Evolutionary conservation across 2,888 invertebrate genomes (phyloP).

Genomic region (Cataglyphis livida): DNA sequence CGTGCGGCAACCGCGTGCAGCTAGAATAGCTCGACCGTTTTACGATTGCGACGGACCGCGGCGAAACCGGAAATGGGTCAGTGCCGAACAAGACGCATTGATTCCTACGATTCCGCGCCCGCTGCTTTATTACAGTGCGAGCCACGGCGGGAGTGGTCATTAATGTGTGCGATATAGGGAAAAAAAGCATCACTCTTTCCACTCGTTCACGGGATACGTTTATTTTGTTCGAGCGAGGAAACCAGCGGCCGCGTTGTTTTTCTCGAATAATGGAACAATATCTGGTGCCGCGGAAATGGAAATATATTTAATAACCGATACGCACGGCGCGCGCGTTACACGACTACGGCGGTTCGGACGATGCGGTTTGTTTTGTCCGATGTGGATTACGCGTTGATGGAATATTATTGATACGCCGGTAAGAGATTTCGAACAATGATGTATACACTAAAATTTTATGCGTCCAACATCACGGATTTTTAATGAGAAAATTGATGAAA

Average conservation of each 20-base stretch:
- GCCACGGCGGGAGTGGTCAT: constrained; percentile 60
- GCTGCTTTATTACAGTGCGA: constrained; percentile 66
- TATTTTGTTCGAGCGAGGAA: constrained; percentile 36
- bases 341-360: constrained; percentile 34
- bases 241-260: constrained; percentile 37
- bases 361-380: constrained; percentile 51
- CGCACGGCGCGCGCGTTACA: constrained; percentile 18
- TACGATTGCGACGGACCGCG: constrained; percentile 46
- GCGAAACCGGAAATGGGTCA: constrained; percentile 67
- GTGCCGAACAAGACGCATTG: constrained; percentile 58
- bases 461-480: constrained; percentile 14
- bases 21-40: constrained; percentile 46
- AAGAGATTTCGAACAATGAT: constrained; percentile 3
- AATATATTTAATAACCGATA: constrained; percentile 56
- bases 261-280: constrained; percentile 50
- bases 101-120: constrained; percentile 64
- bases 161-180: constrained; percentile 55
- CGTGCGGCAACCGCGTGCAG: constrained; percentile 38
- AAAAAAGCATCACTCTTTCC: not conserved
- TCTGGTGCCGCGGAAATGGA: constrained; percentile 49
- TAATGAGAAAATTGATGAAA: not conserved
- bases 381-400: constrained; percentile 50
- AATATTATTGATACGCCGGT: constrained; percentile 48
- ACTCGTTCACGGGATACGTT: constrained; percentile 26
- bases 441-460: constrained; percentile 39